phyloP scores from a whole-genome alignment of 2,888 invertebrate species.

The Patella depressa region DNA sequence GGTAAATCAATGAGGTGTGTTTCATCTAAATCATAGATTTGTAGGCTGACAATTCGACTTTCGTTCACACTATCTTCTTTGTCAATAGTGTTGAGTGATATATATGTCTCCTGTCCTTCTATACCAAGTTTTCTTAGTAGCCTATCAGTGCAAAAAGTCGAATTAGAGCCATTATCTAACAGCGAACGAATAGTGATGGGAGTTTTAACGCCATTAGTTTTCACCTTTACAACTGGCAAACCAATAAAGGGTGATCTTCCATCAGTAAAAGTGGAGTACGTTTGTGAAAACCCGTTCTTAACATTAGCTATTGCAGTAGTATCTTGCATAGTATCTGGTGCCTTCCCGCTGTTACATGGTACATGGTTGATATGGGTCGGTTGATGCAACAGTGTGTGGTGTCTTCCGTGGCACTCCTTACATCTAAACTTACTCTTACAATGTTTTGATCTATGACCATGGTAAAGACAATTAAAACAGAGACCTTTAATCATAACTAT shows the following conservation, averaged over 20 bases:
- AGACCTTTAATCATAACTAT: background rate
- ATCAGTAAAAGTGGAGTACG: background rate
- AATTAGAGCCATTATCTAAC: background rate
- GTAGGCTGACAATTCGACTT: background rate
- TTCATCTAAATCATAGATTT: background rate
- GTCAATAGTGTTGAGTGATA: background rate
- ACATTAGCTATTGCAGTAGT: no score
- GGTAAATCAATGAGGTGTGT: background rate
- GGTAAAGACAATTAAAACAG: background rate
- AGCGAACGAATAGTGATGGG: slow-evolving; percentile 6
- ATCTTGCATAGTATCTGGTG: no score
- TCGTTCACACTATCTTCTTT: background rate
- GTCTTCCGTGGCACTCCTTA: no score
- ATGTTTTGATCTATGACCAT: background rate
- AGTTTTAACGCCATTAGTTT: background rate
- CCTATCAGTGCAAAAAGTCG: background rate
- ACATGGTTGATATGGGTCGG: no score
- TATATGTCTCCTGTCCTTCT: background rate
- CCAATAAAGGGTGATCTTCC: background rate
- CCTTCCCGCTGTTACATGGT: no score
- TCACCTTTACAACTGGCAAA: slow-evolving; percentile 22
- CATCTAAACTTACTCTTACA: background rate
- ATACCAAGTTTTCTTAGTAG: background rate
- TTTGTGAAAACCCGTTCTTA: background rate
- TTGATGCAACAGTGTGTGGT: no score